A percentile compares a stretch with the other conserved stretches of the same genome.
Evolutionary conservation across 2,888 invertebrate species (phyloP).

Genomic region (Nebria salina): DNA sequence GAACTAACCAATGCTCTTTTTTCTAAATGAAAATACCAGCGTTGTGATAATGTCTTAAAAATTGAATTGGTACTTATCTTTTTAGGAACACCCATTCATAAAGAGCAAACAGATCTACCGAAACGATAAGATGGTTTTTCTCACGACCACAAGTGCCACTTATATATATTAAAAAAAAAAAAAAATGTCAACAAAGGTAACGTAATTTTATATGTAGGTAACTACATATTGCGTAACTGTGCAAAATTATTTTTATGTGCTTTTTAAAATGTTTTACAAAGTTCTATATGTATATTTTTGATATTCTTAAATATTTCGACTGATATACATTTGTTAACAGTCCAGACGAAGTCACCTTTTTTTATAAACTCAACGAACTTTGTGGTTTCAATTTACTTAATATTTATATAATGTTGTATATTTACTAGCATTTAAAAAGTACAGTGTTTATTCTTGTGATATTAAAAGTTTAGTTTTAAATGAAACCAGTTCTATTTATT

Average conservation of each 20-base stretch:
- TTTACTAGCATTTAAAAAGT: constrained; percentile 42
- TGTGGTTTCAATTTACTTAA: constrained; percentile 42
- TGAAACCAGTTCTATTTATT: constrained; percentile 28
- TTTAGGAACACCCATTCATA: constrained; percentile 36
- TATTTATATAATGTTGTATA: constrained; percentile 24
- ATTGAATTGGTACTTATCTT: constrained; percentile 39
- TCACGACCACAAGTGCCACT: constrained; percentile 29
- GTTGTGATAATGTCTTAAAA: constrained; percentile 3
- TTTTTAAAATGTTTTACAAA: constrained; percentile 34
- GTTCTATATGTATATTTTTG: constrained; percentile 30
- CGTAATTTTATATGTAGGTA: constrained; percentile 31
- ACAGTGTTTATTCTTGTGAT: constrained; percentile 44
- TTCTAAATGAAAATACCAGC: neutral
- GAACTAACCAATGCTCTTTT: no score
- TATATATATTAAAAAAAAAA: neutral
- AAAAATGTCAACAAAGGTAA: constrained; percentile 35
- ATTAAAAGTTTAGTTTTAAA: constrained; percentile 42
- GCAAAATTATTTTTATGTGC: constrained; percentile 41
- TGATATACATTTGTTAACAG: constrained; percentile 23
- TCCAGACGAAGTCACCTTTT: constrained; percentile 19
- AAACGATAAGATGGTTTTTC: constrained; percentile 27
- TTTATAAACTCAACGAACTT: constrained; percentile 34
- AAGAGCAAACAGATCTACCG: constrained; percentile 37
- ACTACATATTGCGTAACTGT: constrained; percentile 35
- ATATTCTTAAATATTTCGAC: constrained; percentile 32